These are phyloP conservation scores for Panurus biarmicus DNA, from an alignment of 2,113 vertebrate species.

Conservation along the genomic window DNA sequence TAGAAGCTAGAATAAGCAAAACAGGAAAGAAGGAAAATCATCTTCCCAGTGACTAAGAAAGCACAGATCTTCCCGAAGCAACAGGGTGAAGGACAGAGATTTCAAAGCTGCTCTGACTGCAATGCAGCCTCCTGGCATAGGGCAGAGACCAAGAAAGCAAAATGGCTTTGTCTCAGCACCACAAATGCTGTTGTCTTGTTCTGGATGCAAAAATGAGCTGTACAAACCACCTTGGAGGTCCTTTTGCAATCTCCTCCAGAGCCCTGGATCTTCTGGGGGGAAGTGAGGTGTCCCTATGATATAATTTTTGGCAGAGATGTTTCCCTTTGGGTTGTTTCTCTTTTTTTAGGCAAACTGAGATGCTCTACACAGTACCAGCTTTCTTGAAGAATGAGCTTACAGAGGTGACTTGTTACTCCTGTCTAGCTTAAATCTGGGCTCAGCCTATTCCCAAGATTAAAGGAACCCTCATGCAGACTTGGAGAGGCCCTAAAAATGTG, in stretches of 20 bases:
- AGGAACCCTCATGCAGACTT: neutral
- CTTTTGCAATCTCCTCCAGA: neutral
- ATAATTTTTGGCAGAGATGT: neutral
- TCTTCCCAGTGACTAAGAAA: neutral
- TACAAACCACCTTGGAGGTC: neutral
- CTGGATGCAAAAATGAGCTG: neutral
- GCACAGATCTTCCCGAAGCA: neutral
- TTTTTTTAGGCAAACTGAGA: neutral
- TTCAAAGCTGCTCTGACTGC: neutral
- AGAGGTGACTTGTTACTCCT: neutral
- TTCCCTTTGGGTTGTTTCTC: neutral
- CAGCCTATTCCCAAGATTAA: neutral
- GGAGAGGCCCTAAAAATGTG: neutral
- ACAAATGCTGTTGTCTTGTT: neutral
- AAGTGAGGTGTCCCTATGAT: neutral
- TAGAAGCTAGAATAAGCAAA: neutral
- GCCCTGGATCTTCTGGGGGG: too few relatives aligned
- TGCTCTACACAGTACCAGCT: neutral
- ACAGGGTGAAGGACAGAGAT: neutral
- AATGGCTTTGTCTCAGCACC: neutral
- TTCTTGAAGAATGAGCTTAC: neutral
- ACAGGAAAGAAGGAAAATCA: neutral
- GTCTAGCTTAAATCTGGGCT: neutral
- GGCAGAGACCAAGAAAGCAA: neutral
- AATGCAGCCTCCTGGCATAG: neutral